Base-by-base conservation (phyloP, 2,888 invertebrate genomes). In the Apeira syringaria region DNA sequence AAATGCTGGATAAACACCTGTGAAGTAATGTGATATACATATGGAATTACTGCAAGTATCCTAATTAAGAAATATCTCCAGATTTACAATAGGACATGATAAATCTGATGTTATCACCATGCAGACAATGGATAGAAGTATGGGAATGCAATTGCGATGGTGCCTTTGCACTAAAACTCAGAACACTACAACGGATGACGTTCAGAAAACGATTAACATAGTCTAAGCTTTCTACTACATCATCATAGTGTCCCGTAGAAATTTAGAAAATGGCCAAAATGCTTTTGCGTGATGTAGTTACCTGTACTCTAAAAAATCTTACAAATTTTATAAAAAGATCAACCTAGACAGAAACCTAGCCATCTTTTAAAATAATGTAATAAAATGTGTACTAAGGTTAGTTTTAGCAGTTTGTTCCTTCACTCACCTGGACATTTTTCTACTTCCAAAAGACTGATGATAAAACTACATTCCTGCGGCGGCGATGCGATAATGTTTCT, bases 391-490 rank as follows among this genome's bases (percentile, higher is more conserved):
- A 33, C 38, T 38, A 31, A 35, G 35, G 34, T 40, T 35, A 30
- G 39, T 45, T 31, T 18, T 12, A 25, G 22, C 17, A 17, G 28
- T 12, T 27, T 33, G 35, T 33, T 25, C 29, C 36, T 28, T 35
- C 39, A 43, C 42, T 41, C 39, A 45, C 11, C 46, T 44, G 18
- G 44, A 40, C 49, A 24, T 30, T 42, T 61, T 50, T 52, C 56
- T 49, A 55, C 51, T 61, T 61, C 34, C 44, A 47, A 50, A 74
- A 75, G 74, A 75, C 75, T 74, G 75, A 75, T 62, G 65, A 55
- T 64, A 61, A 62, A 59, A 60, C 51, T 50, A 74, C 75, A 74
- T 75, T 75, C 74, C 75, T 70, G 60, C 62, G 56, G 49, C 47
- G 47, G 47, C 50, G 50, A 50, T 37, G 50, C 47, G 15, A 24